Percentiles rank a stretch among this genome's conserved stretches.
Conservation (phyloP, 1,140 invertebrate species). For the Epicauta chinensis region DNA sequence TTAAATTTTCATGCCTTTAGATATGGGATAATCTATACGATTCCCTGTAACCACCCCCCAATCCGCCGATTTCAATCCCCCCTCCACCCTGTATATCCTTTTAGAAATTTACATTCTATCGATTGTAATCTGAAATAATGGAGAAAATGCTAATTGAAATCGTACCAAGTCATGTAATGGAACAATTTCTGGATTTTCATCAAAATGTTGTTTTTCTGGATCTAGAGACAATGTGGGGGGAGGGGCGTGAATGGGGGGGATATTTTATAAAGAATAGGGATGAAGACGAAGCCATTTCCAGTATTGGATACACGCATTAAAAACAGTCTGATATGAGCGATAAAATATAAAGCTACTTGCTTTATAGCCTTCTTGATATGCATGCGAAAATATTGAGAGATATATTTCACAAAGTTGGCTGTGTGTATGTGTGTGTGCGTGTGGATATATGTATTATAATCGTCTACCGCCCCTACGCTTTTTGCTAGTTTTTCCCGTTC, state of each 20-base stretch:
- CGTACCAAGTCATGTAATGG: no score
- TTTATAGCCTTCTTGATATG: constrained; percentile 36
- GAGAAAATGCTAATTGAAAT: constrained; percentile 10
- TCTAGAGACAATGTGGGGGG: no score
- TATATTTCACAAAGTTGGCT: constrained; percentile 24
- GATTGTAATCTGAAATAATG: constrained; percentile 12
- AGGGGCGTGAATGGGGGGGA: neutral
- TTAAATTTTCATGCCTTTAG: constrained; percentile 18
- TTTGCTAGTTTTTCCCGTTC: no score
- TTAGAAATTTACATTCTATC: constrained; percentile 1
- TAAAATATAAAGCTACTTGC: constrained; percentile 36
- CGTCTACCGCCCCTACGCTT: no score
- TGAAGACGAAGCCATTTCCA: constrained; percentile 18
- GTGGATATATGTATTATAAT: no score
- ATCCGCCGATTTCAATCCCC: no score
- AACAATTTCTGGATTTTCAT: no score
- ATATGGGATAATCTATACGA: constrained; percentile 15
- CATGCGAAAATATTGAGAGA: constrained; percentile 34
- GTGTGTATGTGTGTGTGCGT: no score
- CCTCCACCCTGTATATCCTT: no score
- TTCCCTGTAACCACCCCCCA: no score
- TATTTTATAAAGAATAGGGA: no score
- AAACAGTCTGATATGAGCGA: constrained; percentile 34
- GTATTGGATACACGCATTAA: constrained; percentile 37
- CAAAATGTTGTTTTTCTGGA: no score